Evolutionary conservation across 2,797 vertebrate genomes (phyloP), one percentile per base, ranked within the genome.

Genomic region (Myotis vivesi): DNA sequence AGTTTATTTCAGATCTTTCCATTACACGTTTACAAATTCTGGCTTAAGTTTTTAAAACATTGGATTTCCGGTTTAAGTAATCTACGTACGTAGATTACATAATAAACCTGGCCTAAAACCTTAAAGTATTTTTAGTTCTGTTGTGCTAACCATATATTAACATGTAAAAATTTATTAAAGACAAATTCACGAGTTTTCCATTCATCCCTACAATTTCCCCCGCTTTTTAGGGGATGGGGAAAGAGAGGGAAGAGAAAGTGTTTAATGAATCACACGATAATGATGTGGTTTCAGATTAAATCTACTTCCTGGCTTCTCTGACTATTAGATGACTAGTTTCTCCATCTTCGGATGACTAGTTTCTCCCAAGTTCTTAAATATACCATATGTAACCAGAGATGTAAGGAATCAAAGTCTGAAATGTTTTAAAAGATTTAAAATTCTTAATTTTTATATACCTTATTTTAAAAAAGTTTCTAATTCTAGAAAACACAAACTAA

Each of bases 1-100:
- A 97, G 91, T 94, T 97, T 96, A 96, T 96, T 98, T 98, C 88
- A 97, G 72, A 94, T 97, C 97, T 97, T 98, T 98, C 98, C 97
- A 98, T 98, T 98, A 98, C 97, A 98, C 96, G 97, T 87, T 97
- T 93, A 95, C 93, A 97, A 98, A 97, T 96, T 97, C 82, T 97
- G 91, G 81, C 97, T 96, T 97, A 89, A 97, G 97, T 97, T 96
- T 97, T 97, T 97, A 97, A 97, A 97, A 96, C 87, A 62, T 22
- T 96, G 94, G 92, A 95, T 98, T 96, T 97, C 97, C 30, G 89
- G 97, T 97, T 98, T 98, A 97, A 97, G 97, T 92, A 98, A 98
- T 79, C 96, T 96, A 82, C 46, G 91, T 87, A 97, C 83, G 55
- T 89, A 97, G 97, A 96, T 25, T 83, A 95, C 94, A 93, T 88